Evolutionary conservation across 1,140 invertebrate genomes (phyloP).

Genomic region (Bombus fervidus): DNA sequence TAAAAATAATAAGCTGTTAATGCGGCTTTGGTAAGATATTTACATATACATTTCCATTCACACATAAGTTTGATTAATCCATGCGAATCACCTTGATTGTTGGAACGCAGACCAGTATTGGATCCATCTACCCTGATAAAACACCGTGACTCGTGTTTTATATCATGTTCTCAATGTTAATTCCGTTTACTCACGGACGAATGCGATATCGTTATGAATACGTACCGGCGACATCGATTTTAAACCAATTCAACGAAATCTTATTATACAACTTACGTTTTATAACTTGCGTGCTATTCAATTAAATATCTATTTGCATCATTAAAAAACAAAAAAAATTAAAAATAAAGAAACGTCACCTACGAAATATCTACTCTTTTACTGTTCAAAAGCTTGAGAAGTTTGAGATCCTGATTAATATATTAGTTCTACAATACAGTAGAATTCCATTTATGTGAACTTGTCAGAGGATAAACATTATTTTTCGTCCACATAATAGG

Average conservation of each 20-base stretch:
- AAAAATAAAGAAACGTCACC: not conserved
- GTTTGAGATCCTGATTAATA: not conserved
- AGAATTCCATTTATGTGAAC: too few species aligned
- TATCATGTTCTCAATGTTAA: conserved; percentile 5
- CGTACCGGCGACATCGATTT: conserved; percentile 20
- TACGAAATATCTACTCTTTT: not conserved
- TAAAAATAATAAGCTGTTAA: not conserved
- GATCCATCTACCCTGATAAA: conserved; percentile 1
- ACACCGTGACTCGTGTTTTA: conserved; percentile 18
- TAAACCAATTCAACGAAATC: conserved; percentile 28
- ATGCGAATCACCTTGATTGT: conserved; percentile 6
- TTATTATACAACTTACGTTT: conserved; percentile 4
- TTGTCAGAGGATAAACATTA: too few species aligned
- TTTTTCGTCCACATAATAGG: too few species aligned
- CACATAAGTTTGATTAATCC: conserved; percentile 28
- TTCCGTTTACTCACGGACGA: conserved; percentile 22
- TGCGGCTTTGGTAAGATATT: not conserved
- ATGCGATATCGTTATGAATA: conserved; percentile 13
- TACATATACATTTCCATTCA: conserved; percentile 1
- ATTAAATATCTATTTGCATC: too few species aligned
- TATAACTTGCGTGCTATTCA: not conserved
- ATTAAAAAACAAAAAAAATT: not conserved
- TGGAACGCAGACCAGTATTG: conserved; percentile 7
- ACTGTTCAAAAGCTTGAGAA: not conserved
- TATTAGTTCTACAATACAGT: not conserved